Evolutionary conservation across 2,797 vertebrate species (phyloP).

Genomic region (Lindbergichthys nudifrons): DNA sequence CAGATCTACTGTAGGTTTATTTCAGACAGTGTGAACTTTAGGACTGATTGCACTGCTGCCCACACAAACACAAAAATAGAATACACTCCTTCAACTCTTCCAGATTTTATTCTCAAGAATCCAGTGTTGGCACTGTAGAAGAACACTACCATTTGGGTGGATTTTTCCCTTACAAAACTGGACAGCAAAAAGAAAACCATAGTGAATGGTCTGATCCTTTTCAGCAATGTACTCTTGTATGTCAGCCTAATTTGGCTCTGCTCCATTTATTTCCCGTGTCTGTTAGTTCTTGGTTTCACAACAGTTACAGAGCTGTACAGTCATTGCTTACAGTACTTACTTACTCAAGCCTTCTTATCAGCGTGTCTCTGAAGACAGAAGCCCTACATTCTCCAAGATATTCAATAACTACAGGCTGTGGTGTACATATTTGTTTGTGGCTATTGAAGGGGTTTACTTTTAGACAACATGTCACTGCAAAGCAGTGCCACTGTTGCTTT

Average conservation of each 20-base stretch:
- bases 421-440: constrained; percentile 76
- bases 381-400: constrained; percentile 40
- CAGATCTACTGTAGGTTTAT: constrained; percentile 33
- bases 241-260: constrained; percentile 39
- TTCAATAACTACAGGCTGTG: constrained; percentile 47
- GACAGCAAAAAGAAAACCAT: constrained; percentile 17
- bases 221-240: constrained; percentile 47
- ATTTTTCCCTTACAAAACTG: constrained; percentile 48
- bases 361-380: constrained; percentile 51
- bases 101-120: constrained; percentile 24
- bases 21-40: constrained; percentile 42
- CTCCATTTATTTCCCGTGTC: constrained; percentile 49
- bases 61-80: constrained; percentile 53
- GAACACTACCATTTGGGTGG: constrained; percentile 33
- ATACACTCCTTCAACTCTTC: constrained; percentile 14
- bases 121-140: constrained; percentile 12
- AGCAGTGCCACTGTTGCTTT: constrained; percentile 67
- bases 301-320: constrained; percentile 75
- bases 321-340: constrained; percentile 68
- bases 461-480: constrained; percentile 52
- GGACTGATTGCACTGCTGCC: constrained; percentile 44
- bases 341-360: constrained; percentile 65
- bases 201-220: constrained; percentile 29
- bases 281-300: constrained; percentile 54
- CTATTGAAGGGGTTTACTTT: constrained; percentile 59